Evolutionary conservation across 2,888 invertebrate species (phyloP), one percentile per base, ranked within the genome.

Genomic region (Nomada fucata): DNA sequence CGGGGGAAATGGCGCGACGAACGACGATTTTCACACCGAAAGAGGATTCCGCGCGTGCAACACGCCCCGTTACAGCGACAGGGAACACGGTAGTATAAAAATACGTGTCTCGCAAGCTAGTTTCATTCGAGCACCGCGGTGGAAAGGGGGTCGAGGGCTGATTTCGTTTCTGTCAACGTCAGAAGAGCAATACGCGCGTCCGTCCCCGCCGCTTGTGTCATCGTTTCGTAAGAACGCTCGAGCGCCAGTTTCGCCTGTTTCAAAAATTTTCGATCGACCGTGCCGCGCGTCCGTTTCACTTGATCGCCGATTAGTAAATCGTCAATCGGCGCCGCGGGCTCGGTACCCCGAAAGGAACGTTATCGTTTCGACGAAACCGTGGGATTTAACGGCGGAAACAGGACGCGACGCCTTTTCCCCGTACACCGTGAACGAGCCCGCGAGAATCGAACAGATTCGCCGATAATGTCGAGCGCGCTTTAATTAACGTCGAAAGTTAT

Each of bases 101-200:
- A 55, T 67, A 52, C 57, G 23, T 57, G 9, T 26, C 57, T 63
- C 42, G 63, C 59, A 77, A 79, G 79, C 69, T 63, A 77, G 69
- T 77, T 77, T 77, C 69, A 59, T 77, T 77, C 23, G 78, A 60
- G 36, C 29, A 52, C 26, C 20, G 29, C 9, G 18, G 7, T 0
- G 42, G 63, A 64, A 63, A 55, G 42, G 61, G 42, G 63, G 15
- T 15, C 20, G 76, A 65, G 60, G 78, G 50, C 57, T 77, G 79
- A 79, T 79, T 77, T 57, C 64, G 79, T 77, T 69, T 69, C 79
- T 64, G 69, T 69, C 79, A 69, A 77, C 57, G 78, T 59, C 69
- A 23, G 69, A 23, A 10, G 52, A 50, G 69, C 78, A 69, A 77
- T 77, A 77, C 69, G 69, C 36, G 79, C 63, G 63, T 57, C 23